Conservation (phyloP, 2,113 vertebrate genomes). For the Labeo rohita region DNA sequence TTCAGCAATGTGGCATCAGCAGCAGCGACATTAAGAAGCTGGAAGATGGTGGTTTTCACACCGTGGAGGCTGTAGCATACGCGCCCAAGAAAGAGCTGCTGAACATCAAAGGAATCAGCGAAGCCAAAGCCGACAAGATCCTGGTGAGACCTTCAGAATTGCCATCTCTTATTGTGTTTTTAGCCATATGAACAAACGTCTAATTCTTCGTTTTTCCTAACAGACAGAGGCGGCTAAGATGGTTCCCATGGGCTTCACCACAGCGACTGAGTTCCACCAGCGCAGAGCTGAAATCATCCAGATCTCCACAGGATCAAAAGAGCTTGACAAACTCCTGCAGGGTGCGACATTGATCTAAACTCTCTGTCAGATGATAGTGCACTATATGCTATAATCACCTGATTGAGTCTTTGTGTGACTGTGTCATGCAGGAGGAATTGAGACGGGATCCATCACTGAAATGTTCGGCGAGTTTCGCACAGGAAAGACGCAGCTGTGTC, state of each 20-base stretch:
- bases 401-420: not conserved
- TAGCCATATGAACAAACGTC: not conserved
- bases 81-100: slow-evolving; percentile 95
- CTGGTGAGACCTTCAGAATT: slow-evolving; percentile 77
- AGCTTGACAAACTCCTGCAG: slow-evolving; percentile 94
- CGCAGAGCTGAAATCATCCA: slow-evolving; percentile 96
- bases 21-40: slow-evolving; percentile 94
- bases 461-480: slow-evolving; percentile 98
- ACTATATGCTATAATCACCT: not conserved
- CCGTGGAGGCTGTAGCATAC: slow-evolving; percentile 95
- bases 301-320: slow-evolving; percentile 96
- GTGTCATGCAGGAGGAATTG: slow-evolving; percentile 86
- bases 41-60: slow-evolving; percentile 96
- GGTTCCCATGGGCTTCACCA: slow-evolving; percentile 98
- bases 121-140: slow-evolving; percentile 96
- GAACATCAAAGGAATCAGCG: slow-evolving; percentile 97
- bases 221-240: slow-evolving; percentile 93
- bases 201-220: not conserved
- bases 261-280: slow-evolving; percentile 96
- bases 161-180: not conserved
- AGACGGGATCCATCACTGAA: slow-evolving; percentile 98
- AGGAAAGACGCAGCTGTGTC: slow-evolving; percentile 96
- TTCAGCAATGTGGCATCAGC: slow-evolving; percentile 91
- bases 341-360: slow-evolving; percentile 68
- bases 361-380: too few species aligned